These are phyloP conservation scores for Lamellibrachia columna DNA, from an alignment of 2,888 invertebrate species.

Conservation along the genomic window DNA sequence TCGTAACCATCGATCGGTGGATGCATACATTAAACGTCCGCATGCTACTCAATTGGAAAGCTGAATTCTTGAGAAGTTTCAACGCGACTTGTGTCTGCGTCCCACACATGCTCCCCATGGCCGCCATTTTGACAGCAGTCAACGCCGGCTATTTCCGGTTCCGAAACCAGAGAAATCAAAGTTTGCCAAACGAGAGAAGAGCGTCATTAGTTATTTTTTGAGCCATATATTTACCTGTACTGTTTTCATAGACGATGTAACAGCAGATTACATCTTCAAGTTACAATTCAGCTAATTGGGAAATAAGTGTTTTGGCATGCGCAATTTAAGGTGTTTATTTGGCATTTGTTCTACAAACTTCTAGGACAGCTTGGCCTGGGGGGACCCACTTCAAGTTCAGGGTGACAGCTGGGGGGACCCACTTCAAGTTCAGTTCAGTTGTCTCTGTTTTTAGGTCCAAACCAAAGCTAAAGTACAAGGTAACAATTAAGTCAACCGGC, in stretches of 20 bases:
- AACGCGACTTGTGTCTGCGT: constrained; percentile 10
- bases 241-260: not conserved
- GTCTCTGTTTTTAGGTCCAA: too few relatives aligned
- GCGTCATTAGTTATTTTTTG: not conserved
- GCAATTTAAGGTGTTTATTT: not conserved
- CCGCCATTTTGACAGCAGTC: constrained; percentile 3
- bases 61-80: not conserved
- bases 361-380: too few relatives aligned
- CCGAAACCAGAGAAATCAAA: not conserved
- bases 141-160: constrained; percentile 12
- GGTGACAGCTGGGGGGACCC: too few relatives aligned
- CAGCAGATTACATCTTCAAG: not conserved
- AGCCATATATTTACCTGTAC: not conserved
- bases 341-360: not conserved
- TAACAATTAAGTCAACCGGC: too few relatives aligned
- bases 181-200: not conserved
- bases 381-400: too few relatives aligned
- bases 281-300: not conserved
- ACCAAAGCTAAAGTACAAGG: too few relatives aligned
- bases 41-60: not conserved
- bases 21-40: constrained; percentile 10
- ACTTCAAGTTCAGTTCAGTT: too few relatives aligned
- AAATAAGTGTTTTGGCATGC: too few relatives aligned
- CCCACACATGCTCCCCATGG: constrained; percentile 11
- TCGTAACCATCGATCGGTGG: not conserved